A percentile compares a stretch with the other conserved stretches of the same genome.
These are phyloP conservation scores for Microcebus jonahi DNA, from an alignment of 2,113 vertebrate genomes.

Conservation along the genomic window DNA sequence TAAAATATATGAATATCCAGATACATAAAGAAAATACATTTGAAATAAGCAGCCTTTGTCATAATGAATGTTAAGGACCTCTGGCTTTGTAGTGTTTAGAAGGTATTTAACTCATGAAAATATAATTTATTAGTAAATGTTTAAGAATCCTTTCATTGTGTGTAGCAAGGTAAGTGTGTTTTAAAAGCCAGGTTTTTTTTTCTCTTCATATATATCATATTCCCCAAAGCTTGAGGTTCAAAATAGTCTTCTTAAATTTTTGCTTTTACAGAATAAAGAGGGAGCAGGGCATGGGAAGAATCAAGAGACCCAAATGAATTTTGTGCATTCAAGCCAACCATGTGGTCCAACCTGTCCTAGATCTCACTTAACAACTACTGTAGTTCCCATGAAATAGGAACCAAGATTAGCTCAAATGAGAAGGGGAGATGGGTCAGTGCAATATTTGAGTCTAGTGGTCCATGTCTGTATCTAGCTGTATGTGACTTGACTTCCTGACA, in stretches of 20 bases:
- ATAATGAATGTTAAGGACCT: not conserved
- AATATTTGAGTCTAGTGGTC: not conserved
- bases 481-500: not conserved
- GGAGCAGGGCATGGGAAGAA: not conserved
- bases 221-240: not conserved
- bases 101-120: not conserved
- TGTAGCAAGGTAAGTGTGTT: not conserved
- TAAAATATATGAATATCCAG: not conserved
- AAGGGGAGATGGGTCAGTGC: not conserved
- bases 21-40: not conserved
- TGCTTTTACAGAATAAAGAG: not conserved
- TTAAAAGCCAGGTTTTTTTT: not conserved
- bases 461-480: not conserved
- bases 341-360: not conserved
- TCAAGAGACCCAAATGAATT: not conserved
- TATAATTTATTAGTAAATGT: not conserved
- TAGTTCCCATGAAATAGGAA: not conserved
- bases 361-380: not conserved
- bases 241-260: not conserved
- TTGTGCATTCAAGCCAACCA: not conserved
- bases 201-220: not conserved
- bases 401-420: not conserved
- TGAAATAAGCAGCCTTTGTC: not conserved
- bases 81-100: not conserved
- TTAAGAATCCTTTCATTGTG: not conserved